Evolutionary conservation across 2,113 vertebrate genomes (phyloP).

Genomic region (Nesospiza acunhae): DNA sequence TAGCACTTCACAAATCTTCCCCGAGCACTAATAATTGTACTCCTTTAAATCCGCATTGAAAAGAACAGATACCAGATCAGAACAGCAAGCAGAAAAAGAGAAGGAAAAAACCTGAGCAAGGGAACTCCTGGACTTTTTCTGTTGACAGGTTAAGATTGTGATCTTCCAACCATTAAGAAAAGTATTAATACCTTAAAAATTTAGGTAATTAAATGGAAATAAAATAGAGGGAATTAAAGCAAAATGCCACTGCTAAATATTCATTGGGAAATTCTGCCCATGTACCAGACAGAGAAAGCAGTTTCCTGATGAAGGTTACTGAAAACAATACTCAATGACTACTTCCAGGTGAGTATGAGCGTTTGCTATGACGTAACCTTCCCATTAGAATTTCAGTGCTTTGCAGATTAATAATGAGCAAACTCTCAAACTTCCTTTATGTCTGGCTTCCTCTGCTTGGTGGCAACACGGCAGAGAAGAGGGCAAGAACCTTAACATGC

Average conservation of each 20-base stretch:
- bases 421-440: neutral
- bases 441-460: neutral
- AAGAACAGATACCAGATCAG: neutral
- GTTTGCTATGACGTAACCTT: neutral
- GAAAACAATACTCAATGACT: neutral
- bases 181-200: neutral
- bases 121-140: neutral
- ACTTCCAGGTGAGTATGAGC: neutral
- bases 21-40: neutral
- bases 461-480: neutral
- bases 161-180: neutral
- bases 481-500: neutral
- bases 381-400: neutral
- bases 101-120: neutral
- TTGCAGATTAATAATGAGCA: neutral
- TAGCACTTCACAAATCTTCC: neutral
- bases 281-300: neutral
- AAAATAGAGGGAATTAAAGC: neutral
- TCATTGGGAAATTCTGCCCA: neutral
- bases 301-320: neutral
- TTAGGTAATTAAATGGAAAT: neutral
- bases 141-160: slow-evolving; percentile 27
- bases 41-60: neutral
- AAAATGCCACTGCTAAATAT: neutral
- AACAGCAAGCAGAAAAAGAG: neutral